A percentile compares a stretch with the other conserved stretches of the same genome.
Conservation (phyloP, 2,888 invertebrate species). For the Pteria penguin region DNA sequence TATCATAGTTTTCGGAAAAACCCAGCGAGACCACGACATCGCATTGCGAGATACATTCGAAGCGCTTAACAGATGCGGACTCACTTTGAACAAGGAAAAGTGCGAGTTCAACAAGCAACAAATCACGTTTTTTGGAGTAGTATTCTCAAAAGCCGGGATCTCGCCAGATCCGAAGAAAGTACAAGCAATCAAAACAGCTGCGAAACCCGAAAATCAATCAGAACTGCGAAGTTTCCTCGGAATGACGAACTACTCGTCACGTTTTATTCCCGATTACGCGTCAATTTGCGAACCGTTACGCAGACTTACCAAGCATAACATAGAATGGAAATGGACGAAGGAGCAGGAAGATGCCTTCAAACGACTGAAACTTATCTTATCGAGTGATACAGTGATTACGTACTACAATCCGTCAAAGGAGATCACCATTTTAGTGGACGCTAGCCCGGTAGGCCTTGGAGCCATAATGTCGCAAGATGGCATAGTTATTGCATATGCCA, state of each 20-base stretch:
- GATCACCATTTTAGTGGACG: conserved; percentile 48
- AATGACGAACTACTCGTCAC: conserved; percentile 51
- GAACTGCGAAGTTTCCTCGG: conserved; percentile 55
- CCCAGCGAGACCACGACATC: conserved; percentile 67
- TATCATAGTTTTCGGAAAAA: conserved; percentile 74
- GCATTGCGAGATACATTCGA: conserved; percentile 59
- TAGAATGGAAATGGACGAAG: conserved; percentile 40
- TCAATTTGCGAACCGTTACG: conserved; percentile 54
- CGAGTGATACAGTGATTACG: conserved; percentile 39
- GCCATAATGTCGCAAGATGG: conserved; percentile 24
- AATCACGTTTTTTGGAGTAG: conserved; percentile 48
- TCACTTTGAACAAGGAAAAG: conserved; percentile 66
- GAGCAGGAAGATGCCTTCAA: conserved; percentile 49
- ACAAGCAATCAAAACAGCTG: conserved; percentile 42
- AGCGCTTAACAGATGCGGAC: conserved; percentile 41
- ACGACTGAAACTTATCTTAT: conserved; percentile 37
- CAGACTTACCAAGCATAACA: conserved; percentile 41
- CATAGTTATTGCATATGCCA: conserved; percentile 42
- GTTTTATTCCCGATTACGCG: conserved; percentile 57
- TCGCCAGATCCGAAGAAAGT: conserved; percentile 48
- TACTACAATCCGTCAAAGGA: conserved; percentile 46
- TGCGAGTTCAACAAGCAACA: conserved; percentile 56
- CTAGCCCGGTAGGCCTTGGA: conserved; percentile 53
- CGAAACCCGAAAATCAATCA: conserved; percentile 38
- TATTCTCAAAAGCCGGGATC: conserved; percentile 29